Conservation (phyloP, 2,888 invertebrate genomes). For the Agonopterix heracliana region DNA sequence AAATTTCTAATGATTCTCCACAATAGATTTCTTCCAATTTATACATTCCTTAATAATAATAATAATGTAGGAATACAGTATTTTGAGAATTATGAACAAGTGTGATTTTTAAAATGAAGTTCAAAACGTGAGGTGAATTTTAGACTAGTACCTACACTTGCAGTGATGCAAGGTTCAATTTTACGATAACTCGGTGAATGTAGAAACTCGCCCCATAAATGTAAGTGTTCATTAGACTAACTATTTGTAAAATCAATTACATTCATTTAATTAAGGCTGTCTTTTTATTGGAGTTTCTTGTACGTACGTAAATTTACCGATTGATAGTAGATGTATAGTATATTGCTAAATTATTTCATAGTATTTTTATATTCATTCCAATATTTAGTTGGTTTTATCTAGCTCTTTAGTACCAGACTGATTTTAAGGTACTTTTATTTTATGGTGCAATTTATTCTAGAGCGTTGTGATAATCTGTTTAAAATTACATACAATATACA, state of each 20-base stretch:
- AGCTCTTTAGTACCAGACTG: conserved; percentile 75
- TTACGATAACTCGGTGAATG: conserved; percentile 50
- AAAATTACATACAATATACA: conserved; percentile 72
- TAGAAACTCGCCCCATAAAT: conserved; percentile 58
- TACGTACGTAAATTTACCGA: conserved; percentile 50
- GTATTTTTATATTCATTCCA: conserved; percentile 75
- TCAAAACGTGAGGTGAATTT: conserved; percentile 55
- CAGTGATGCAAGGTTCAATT: conserved; percentile 62
- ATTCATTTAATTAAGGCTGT: conserved; percentile 62
- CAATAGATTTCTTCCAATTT: conserved; percentile 48
- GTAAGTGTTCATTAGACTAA: conserved; percentile 73
- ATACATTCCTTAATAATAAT: conserved; percentile 59
- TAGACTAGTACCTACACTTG: conserved; percentile 46
- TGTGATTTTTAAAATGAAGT: conserved; percentile 65
- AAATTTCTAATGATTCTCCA: conserved; percentile 15
- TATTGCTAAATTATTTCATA: conserved; percentile 73
- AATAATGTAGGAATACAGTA: conserved; percentile 36
- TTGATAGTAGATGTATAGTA: conserved; percentile 51
- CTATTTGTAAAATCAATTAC: conserved; percentile 50
- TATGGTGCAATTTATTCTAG: conserved; percentile 75
- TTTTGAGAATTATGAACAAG: conserved; percentile 38
- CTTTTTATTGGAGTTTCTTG: conserved; percentile 58
- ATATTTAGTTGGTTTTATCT: conserved; percentile 56
- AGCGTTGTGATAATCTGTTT: conserved; percentile 77
- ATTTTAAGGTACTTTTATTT: conserved; percentile 75